Conservation (phyloP, 1,140 invertebrate species). For the Leptinotarsa lineolata region DNA sequence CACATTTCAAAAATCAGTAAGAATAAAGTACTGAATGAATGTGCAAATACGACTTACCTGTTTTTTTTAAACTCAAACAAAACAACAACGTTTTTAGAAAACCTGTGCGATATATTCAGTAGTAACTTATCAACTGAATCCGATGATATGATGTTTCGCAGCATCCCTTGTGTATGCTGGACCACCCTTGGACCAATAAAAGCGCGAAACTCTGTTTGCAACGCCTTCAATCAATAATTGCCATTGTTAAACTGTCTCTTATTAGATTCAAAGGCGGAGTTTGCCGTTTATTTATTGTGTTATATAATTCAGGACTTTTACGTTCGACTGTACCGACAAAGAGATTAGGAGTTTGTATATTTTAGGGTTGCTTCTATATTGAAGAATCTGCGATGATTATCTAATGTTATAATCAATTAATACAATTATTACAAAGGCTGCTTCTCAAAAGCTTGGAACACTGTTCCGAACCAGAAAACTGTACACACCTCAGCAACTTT, state of each 20-base stretch:
- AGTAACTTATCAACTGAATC: slow-evolving; percentile 30
- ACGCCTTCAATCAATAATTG: slow-evolving; percentile 36
- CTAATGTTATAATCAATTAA: too few species aligned
- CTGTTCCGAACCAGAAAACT: too few species aligned
- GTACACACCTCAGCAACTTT: too few species aligned
- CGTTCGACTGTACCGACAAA: not conserved
- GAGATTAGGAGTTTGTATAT: too few species aligned
- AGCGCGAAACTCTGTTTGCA: slow-evolving; percentile 10
- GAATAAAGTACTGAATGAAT: too few species aligned
- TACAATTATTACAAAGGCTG: too few species aligned
- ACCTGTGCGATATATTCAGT: slow-evolving; percentile 9
- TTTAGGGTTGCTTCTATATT: too few species aligned
- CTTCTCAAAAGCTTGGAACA: too few species aligned
- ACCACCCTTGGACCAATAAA: slow-evolving; percentile 37
- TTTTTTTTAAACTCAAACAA: slow-evolving; percentile 12
- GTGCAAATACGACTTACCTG: not conserved
- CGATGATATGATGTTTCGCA: slow-evolving; percentile 21
- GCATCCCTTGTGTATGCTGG: slow-evolving; percentile 30
- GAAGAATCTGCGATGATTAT: too few species aligned
- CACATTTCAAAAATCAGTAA: too few species aligned
- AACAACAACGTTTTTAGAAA: not conserved
- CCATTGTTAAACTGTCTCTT: slow-evolving; percentile 28
- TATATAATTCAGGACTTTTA: not conserved
- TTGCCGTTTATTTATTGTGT: not conserved
- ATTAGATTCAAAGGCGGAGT: slow-evolving; percentile 27